Percentiles rank a stretch among this genome's conserved stretches.
Conservation (phyloP, 2,113 vertebrate species). For the Murina feae region DNA sequence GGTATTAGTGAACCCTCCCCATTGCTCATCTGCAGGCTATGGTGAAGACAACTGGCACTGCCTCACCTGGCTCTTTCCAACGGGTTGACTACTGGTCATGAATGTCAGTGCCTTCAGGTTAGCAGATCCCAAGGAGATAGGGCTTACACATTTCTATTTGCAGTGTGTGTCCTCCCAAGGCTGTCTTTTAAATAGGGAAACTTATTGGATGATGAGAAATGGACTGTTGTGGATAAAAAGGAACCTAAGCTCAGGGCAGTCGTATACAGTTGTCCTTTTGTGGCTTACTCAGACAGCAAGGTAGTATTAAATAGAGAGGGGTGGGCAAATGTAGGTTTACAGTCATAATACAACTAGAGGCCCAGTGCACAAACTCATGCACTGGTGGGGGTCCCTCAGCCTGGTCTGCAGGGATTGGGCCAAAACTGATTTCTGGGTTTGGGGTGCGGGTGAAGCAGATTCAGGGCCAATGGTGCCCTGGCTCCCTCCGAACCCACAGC, state of each 20-base stretch:
- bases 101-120: not conserved
- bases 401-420: no score
- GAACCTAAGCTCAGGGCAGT: not conserved
- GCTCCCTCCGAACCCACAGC: no score
- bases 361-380: no score
- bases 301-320: not conserved
- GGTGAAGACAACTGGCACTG: not conserved
- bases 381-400: no score
- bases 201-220: not conserved
- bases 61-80: not conserved
- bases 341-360: not conserved
- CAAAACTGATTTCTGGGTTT: no score
- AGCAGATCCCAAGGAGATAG: not conserved
- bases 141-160: not conserved
- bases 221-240: not conserved
- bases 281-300: slow-evolving; percentile 8
- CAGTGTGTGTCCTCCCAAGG: not conserved
- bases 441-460: no score
- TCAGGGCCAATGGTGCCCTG: no score
- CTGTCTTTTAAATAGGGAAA: not conserved
- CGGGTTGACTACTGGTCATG: not conserved
- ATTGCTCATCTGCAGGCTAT: not conserved
- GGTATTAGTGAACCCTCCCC: not conserved
- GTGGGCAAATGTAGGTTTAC: not conserved
- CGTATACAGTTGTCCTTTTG: not conserved